These are phyloP conservation scores for Prolemur simus DNA, from an alignment of 2,113 vertebrate genomes.

Conservation along the genomic window DNA sequence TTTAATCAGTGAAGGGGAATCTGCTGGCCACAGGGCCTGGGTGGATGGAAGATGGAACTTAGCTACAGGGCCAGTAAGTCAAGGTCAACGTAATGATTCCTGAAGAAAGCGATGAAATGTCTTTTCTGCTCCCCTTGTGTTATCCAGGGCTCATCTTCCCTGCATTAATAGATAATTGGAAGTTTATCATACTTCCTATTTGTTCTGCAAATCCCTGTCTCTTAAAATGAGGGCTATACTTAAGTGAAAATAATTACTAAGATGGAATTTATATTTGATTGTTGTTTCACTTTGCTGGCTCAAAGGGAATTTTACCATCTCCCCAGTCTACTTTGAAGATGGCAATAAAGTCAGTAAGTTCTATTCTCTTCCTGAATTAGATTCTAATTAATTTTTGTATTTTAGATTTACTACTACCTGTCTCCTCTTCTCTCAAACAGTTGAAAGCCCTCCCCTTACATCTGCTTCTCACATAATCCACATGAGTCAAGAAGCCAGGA, in stretches of 20 bases:
- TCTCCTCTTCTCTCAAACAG: background rate
- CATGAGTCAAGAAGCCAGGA: background rate
- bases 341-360: background rate
- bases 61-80: fast-evolving
- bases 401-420: conserved; percentile 31
- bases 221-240: background rate
- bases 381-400: conserved; percentile 61
- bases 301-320: conserved; percentile 32
- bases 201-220: background rate
- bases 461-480: background rate
- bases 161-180: background rate
- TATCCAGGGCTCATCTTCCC: background rate
- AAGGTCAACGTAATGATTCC: background rate
- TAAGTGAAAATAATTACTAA: conserved; percentile 52
- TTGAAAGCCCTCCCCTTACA: conserved; percentile 28
- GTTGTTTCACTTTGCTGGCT: background rate
- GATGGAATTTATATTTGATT: conserved; percentile 38
- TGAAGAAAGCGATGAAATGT: background rate
- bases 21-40: too few relatives aligned
- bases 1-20: background rate
- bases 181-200: background rate
- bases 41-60: too few relatives aligned
- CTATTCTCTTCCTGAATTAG: background rate
- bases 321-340: conserved; percentile 40
- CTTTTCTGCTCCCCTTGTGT: background rate